phyloP scores from a whole-genome alignment of 2,888 invertebrate genomes.

The Agonopterix subpropinquella region DNA sequence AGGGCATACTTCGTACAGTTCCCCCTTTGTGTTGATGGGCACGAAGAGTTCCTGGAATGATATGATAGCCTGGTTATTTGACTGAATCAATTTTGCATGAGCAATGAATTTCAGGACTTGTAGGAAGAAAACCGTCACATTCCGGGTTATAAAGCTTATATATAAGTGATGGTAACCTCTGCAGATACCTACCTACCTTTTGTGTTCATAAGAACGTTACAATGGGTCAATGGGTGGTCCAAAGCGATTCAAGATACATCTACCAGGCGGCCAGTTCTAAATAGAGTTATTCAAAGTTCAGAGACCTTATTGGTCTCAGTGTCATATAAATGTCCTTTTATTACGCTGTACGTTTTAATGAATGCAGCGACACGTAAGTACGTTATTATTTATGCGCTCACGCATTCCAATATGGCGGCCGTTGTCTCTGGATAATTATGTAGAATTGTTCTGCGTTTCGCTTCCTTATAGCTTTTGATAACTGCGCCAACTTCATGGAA shows the following conservation, averaged over 20 bases:
- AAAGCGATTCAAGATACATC: no score
- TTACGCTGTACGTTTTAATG: slow-evolving; percentile 19
- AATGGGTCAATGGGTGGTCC: no score
- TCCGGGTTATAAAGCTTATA: background rate
- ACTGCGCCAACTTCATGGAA: no score
- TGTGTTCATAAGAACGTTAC: no score
- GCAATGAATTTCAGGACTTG: no score
- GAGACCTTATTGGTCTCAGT: background rate
- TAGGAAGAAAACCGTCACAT: no score
- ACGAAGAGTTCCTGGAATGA: slow-evolving; percentile 80
- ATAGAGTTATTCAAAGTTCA: background rate
- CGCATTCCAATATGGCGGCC: slow-evolving; percentile 29
- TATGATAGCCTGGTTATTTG: slow-evolving; percentile 14
- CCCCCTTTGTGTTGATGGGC: slow-evolving; percentile 84
- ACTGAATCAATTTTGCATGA: background rate
- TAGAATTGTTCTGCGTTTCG: no score
- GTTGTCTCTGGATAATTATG: slow-evolving; percentile 1
- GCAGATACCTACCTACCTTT: no score
- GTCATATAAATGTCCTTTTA: slow-evolving; percentile 1
- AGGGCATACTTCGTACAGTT: slow-evolving; percentile 80
- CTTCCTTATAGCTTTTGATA: no score
- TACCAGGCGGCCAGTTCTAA: background rate
- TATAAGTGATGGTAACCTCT: no score
- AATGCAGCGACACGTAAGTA: slow-evolving; percentile 37
- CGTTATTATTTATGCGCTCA: slow-evolving; percentile 30